Evolutionary conservation across 2,888 invertebrate species (phyloP), one percentile per base, ranked within the genome.

Genomic region (Sipunculus nudus): DNA sequence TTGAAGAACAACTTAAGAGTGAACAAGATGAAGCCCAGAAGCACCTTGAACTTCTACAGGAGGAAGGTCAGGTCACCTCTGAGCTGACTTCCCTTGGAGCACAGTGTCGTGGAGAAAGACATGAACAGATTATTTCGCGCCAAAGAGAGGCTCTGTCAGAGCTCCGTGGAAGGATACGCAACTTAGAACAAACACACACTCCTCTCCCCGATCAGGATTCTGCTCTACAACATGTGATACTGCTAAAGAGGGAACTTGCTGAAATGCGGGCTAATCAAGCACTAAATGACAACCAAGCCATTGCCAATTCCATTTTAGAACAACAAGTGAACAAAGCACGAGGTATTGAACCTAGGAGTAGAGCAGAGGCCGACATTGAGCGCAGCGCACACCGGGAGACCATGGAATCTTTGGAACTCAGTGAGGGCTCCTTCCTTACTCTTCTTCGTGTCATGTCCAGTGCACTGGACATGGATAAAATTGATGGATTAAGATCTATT

Each of bases 361-460:
- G 75, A 39, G 70, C 76, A 4, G 78, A 79, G 63, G 76, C 75
- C 1, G 80, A 81, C 23, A 73, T 77, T 71, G 81, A 82, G 65
- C 66, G 78, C 23, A 78, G 78, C 60, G 80, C 81, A 21, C 82
- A 82, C 65, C 65, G 77, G 32, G 80, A 82, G 60, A 82, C 82
- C 0, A 69, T 79, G 69, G 77, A 78, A 54, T 75, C 81, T 8
- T 60, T 83, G 29, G 82, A 83, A 53, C 70, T 72, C 35, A 80
- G 82, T 67, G 83, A 83, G 60, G 74, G 73, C 41, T 73, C 80
- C n/a, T n/a, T 59, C 39, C 29, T 63, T 29, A 54, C 39, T 26
- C 39, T 63, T 38, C 50, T 66, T 25, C 58, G 53, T 39, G 26
- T 50, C 25, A 31, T 66, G 4, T 38, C 62, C 16, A 35, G 45